Evolutionary conservation across 2,888 invertebrate species (phyloP), one percentile per base, ranked within the genome.

Genomic region (Xylophagus ater): DNA sequence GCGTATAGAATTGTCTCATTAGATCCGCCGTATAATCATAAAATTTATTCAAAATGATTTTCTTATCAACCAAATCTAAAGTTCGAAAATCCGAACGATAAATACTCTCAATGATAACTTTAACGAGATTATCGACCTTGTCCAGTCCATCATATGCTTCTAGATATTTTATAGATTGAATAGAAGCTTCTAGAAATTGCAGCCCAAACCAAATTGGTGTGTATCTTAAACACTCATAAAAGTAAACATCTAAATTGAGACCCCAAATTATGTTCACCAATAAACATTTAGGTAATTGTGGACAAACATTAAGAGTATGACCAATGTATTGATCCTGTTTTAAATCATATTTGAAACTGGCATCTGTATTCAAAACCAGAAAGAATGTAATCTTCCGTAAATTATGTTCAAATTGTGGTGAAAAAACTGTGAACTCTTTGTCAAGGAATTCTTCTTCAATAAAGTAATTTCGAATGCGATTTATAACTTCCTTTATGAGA

Each of bases 141-240:
- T 44, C 32, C 1, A 58, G 43, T 2, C 53, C 52, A n/a, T 54
- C 53, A 35, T 51, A 55, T 2, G 56, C 52, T 39, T 58, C 51
- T 9, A 48, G 46, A 36, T 49, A 50, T 31, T 56, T 56, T 4
- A 60, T 37, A 2, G 55, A 52, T 19, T 54, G 52, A 4, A 51
- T 46, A 3, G 53, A 51, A 2, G 52, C 46, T 25, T 55, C 55
- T 19, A 55, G 51, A 38, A 56, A 56, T 37, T 58, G 57, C 39
- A 55, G 51, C 0, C 52, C 42, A 34, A 59, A 55, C 59, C 59
- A 59, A 15, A 53, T 51, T 1, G 60, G 59, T 4, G 55, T 45
- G 35, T 52, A 52, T 1, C 48, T 35, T 10, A 60, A 23, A 32
- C 51, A 48, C 47, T 60, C 58, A 36, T 50, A 55, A 34, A 57